Conservation (phyloP, 1,140 invertebrate species). For the Matsumurasca onukii region DNA sequence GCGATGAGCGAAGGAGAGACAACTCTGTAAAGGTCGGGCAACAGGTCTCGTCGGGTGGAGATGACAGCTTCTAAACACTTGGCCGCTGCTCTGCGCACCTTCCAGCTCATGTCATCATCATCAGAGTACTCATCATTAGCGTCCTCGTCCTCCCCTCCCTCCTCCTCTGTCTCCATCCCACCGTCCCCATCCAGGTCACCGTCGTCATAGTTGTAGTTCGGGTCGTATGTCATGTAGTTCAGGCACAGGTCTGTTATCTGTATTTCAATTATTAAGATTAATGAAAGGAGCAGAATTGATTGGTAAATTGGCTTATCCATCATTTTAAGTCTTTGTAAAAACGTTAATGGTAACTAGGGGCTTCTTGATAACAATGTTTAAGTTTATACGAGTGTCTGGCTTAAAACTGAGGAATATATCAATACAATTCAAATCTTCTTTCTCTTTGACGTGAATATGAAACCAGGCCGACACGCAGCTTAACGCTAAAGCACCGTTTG, state of each 20-base stretch:
- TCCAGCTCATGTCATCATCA: slow-evolving; percentile 99
- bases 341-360: too few species aligned
- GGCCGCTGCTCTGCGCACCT: slow-evolving; percentile 89
- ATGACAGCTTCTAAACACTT: slow-evolving; percentile 97
- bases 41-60: slow-evolving; percentile 84
- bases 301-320: too few species aligned
- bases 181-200: slow-evolving; percentile 65
- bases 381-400: too few species aligned
- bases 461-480: too few species aligned
- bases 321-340: too few species aligned
- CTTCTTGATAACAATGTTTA: too few species aligned
- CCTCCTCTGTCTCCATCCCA: slow-evolving; percentile 70
- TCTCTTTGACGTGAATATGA: too few species aligned
- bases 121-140: slow-evolving; percentile 92
- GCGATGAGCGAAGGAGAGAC: slow-evolving; percentile 88
- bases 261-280: slow-evolving; percentile 32
- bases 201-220: slow-evolving; percentile 97
- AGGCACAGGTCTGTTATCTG: slow-evolving; percentile 89
- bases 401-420: too few species aligned
- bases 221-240: slow-evolving; percentile 94
- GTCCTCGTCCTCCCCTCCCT: slow-evolving; percentile 69
- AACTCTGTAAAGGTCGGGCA: slow-evolving; percentile 86
- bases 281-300: too few species aligned
- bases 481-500: too few species aligned
- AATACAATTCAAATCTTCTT: too few species aligned